These are phyloP conservation scores for Formica aserva DNA, from an alignment of 2,888 invertebrate genomes.

Conservation along the genomic window DNA sequence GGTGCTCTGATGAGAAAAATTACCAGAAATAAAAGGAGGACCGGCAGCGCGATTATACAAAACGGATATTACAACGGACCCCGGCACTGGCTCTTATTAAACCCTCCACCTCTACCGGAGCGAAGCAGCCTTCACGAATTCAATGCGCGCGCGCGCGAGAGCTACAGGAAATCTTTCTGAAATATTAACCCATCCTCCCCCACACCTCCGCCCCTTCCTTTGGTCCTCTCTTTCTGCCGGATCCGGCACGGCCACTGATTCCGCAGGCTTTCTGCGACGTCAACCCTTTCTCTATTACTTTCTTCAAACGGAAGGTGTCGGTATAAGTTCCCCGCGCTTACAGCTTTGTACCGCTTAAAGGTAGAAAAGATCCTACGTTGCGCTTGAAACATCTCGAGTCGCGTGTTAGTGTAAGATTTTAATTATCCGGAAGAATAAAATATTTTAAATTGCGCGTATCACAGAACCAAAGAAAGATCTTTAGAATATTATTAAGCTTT, in stretches of 20 bases:
- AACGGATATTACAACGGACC: constrained; percentile 78
- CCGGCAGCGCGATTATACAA: constrained; percentile 78
- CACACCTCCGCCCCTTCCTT: constrained; percentile 15
- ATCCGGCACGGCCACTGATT: constrained; percentile 41
- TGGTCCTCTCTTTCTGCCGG: constrained; percentile 47
- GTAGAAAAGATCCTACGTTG: background rate
- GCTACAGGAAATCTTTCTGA: constrained; percentile 68
- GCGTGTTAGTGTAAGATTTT: background rate
- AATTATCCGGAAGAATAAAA: constrained; percentile 2
- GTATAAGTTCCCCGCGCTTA: constrained; percentile 21
- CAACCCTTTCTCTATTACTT: constrained; percentile 49
- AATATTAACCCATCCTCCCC: constrained; percentile 65
- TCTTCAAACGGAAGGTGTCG: constrained; percentile 38
- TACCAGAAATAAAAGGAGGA: constrained; percentile 80
- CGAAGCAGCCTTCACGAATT: constrained; percentile 67
- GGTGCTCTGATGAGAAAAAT: constrained; percentile 81
- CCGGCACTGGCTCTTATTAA: constrained; percentile 76
- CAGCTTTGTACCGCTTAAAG: constrained; percentile 26
- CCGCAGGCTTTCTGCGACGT: constrained; percentile 34
- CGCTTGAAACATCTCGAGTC: background rate
- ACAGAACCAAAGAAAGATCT: background rate
- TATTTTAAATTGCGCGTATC: background rate
- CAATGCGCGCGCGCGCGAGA: constrained; percentile 59
- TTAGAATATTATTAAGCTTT: background rate
- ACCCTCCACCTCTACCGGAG: constrained; percentile 67